phyloP scores from a whole-genome alignment of 2,113 vertebrate genomes.

The Mirounga angustirostris region DNA sequence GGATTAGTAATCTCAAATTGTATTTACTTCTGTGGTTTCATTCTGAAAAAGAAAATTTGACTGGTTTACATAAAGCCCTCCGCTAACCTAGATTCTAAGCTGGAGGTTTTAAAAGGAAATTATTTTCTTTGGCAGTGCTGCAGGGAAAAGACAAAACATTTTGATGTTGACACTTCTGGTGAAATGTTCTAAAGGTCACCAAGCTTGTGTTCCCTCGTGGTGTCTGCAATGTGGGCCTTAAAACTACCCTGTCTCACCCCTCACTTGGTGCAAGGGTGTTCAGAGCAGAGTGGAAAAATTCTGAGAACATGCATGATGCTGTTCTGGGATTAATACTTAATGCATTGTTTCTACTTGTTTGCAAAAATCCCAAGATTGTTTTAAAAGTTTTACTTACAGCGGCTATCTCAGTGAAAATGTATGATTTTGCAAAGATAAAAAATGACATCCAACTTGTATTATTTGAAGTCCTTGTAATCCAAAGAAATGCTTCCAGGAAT shows the following conservation, averaged over 20 bases:
- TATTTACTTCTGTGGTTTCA: constrained; percentile 75
- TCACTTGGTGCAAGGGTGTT: neutral
- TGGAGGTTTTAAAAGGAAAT: constrained; percentile 54
- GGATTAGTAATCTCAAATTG: constrained; percentile 63
- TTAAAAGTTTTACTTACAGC: neutral
- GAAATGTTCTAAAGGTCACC: neutral
- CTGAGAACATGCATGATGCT: neutral
- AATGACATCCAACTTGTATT: neutral
- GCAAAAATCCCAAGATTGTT: neutral
- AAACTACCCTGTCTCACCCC: neutral
- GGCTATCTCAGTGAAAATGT: neutral
- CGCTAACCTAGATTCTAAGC: constrained; percentile 26
- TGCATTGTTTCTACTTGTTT: neutral
- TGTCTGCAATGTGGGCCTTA: neutral
- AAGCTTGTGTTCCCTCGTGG: neutral
- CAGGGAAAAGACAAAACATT: constrained; percentile 42
- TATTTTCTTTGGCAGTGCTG: constrained; percentile 43
- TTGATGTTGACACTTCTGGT: neutral
- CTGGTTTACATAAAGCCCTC: constrained; percentile 28
- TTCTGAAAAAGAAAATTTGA: constrained; percentile 68
- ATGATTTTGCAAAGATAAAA: neutral
- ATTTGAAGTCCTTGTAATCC: neutral
- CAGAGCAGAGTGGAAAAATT: neutral
- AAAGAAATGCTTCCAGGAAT: constrained; percentile 13
- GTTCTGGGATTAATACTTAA: neutral